A percentile compares a stretch with the other conserved stretches of the same genome.
These are phyloP conservation scores for Pempheris klunzingeri DNA, from an alignment of 2,797 vertebrate genomes.

Conservation along the genomic window DNA sequence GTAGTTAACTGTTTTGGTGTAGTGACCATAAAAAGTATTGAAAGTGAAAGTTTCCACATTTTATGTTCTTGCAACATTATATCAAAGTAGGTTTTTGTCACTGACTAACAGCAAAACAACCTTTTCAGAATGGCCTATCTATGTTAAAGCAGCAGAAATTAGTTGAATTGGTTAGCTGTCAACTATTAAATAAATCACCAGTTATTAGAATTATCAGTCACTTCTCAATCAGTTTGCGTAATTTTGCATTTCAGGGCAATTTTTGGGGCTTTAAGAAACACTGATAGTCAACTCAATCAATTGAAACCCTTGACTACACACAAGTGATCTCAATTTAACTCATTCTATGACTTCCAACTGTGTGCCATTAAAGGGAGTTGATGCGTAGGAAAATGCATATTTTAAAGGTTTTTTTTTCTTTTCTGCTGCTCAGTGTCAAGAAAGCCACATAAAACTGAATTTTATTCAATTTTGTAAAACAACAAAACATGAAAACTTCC, in stretches of 20 bases:
- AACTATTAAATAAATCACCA: too few relatives aligned
- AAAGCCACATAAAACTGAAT: not conserved
- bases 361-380: not conserved
- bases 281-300: too few relatives aligned
- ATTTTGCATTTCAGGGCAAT: too few relatives aligned
- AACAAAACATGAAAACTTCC: conserved; percentile 2
- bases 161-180: too few relatives aligned
- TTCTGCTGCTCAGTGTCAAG: not conserved
- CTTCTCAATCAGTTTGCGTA: too few relatives aligned
- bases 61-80: not conserved
- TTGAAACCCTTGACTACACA: not conserved
- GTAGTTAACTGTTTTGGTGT: not conserved
- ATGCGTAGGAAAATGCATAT: too few relatives aligned
- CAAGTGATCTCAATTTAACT: not conserved
- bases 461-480: not conserved
- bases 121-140: too few relatives aligned
- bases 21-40: not conserved
- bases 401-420: too few relatives aligned
- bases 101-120: not conserved
- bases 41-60: not conserved
- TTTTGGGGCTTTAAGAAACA: too few relatives aligned
- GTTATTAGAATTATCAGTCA: too few relatives aligned
- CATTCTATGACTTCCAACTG: not conserved
- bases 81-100: not conserved
- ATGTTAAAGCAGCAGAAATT: too few relatives aligned